Percentiles rank a stretch among this genome's conserved stretches.
Conservation (phyloP, 1,140 invertebrate genomes). For the Pseudomyrmex cubaensis region DNA sequence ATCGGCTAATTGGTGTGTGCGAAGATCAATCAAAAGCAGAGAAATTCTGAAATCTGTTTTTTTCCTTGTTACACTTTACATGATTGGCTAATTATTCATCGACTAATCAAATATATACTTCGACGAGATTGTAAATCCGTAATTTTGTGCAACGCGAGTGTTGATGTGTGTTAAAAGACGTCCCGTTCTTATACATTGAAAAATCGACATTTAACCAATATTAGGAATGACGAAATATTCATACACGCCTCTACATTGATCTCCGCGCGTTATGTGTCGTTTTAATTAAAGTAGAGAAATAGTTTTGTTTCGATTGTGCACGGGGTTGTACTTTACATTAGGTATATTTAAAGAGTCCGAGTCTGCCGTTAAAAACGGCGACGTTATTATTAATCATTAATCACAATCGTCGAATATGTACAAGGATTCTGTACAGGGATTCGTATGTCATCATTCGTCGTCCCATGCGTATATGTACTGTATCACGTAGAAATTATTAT, state of each 20-base stretch:
- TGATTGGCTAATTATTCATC: not conserved
- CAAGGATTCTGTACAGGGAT: conserved; percentile 78
- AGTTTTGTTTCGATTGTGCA: conserved; percentile 76
- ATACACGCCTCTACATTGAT: conserved; percentile 39
- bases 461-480: conserved; percentile 64
- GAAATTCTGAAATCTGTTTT: conserved; percentile 22
- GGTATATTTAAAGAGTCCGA: conserved; percentile 71
- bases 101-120: not conserved
- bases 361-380: conserved; percentile 2
- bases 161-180: not conserved
- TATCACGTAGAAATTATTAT: conserved; percentile 61
- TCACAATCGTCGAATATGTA: conserved; percentile 64
- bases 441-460: conserved; percentile 61
- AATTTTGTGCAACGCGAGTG: conserved; percentile 7
- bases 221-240: conserved; percentile 19
- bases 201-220: conserved; percentile 30
- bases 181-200: not conserved
- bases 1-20: conserved; percentile 21
- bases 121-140: not conserved
- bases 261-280: conserved; percentile 39
- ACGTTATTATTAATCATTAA: conserved; percentile 60
- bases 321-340: conserved; percentile 78
- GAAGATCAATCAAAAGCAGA: conserved; percentile 56
- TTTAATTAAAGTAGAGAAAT: conserved; percentile 79
- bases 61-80: conserved; percentile 6